Conservation (phyloP, 2,113 vertebrate species). For the Microcebus murinus region DNA sequence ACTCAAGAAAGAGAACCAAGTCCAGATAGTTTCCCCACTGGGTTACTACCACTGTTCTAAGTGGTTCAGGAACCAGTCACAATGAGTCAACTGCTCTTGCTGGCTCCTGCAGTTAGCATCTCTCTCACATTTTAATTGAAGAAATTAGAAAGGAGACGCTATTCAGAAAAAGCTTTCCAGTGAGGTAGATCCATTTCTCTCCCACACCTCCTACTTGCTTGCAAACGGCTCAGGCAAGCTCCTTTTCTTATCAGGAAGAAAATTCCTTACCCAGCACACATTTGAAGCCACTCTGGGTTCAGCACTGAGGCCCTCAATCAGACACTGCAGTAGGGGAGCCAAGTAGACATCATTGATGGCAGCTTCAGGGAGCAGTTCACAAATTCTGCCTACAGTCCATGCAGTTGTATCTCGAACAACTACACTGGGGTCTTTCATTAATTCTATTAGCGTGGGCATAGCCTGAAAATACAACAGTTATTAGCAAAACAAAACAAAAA, state of each 20-base stretch:
- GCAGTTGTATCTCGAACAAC: slow-evolving; percentile 98
- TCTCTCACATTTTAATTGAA: slow-evolving; percentile 56
- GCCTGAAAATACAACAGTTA: slow-evolving; percentile 85
- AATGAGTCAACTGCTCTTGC: slow-evolving; percentile 35
- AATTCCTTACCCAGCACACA: slow-evolving; percentile 96
- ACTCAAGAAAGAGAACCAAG: slow-evolving; percentile 39
- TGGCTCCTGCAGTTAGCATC: slow-evolving; percentile 1
- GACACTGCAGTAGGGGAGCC: slow-evolving; percentile 94
- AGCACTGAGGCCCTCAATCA: slow-evolving; percentile 96
- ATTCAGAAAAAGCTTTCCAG: slow-evolving; percentile 37
- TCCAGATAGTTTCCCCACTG: slow-evolving; percentile 9
- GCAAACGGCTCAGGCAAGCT: neutral
- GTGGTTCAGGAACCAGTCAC: neutral
- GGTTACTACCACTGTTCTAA: neutral
- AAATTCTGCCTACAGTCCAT: slow-evolving; percentile 98
- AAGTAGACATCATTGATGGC: slow-evolving; percentile 98
- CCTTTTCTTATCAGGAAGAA: neutral
- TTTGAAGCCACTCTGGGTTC: slow-evolving; percentile 98
- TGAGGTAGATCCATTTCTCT: slow-evolving; percentile 9
- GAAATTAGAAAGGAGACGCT: slow-evolving; percentile 42
- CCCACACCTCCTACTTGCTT: slow-evolving; percentile 11
- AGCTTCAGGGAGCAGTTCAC: slow-evolving; percentile 96
- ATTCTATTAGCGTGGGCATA: slow-evolving; percentile 97
- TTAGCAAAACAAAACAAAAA: slow-evolving; percentile 32
- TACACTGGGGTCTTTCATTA: slow-evolving; percentile 99